Percentiles rank a stretch among this genome's conserved stretches.
Evolutionary conservation across 2,113 vertebrate genomes (phyloP).

Genomic region (Pseudorasbora parva): DNA sequence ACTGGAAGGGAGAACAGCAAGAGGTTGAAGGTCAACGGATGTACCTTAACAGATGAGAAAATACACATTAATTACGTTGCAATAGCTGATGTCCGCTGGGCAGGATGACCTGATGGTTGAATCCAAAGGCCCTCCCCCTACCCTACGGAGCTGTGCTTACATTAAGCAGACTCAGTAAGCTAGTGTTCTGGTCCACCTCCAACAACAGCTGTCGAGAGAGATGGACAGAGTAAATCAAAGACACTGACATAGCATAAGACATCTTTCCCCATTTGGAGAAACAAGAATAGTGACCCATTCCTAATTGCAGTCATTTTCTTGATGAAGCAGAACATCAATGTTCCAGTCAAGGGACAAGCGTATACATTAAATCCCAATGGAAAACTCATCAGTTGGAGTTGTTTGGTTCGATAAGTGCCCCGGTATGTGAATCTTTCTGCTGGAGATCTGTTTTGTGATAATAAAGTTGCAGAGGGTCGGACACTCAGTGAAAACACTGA

Average conservation of each 20-base stretch:
- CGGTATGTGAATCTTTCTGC: not conserved
- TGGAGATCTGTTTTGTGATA: not conserved
- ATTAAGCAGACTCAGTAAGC: conserved; percentile 57
- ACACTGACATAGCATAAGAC: not conserved
- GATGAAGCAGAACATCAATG: not conserved
- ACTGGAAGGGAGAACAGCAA: not conserved
- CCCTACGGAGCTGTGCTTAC: conserved; percentile 9
- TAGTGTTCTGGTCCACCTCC: conserved; percentile 62
- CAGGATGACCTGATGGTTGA: conserved; percentile 2
- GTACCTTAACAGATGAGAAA: conserved; percentile 39
- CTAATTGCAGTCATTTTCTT: not conserved
- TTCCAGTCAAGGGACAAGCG: not conserved
- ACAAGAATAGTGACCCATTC: not conserved
- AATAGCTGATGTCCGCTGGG: conserved; percentile 27
- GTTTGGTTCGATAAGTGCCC: not conserved
- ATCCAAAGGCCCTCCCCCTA: not conserved
- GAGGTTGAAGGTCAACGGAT: conserved; percentile 19
- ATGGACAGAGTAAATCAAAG: conserved; percentile 4
- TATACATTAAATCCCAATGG: conserved; percentile 4
- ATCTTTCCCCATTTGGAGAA: not conserved
- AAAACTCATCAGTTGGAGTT: not conserved
- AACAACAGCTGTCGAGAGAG: conserved; percentile 63
- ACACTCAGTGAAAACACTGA: not conserved
- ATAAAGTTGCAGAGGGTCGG: not conserved
- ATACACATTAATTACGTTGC: conserved; percentile 37